Conservation (phyloP, 2,113 vertebrate genomes). For the Rhineura floridana region DNA sequence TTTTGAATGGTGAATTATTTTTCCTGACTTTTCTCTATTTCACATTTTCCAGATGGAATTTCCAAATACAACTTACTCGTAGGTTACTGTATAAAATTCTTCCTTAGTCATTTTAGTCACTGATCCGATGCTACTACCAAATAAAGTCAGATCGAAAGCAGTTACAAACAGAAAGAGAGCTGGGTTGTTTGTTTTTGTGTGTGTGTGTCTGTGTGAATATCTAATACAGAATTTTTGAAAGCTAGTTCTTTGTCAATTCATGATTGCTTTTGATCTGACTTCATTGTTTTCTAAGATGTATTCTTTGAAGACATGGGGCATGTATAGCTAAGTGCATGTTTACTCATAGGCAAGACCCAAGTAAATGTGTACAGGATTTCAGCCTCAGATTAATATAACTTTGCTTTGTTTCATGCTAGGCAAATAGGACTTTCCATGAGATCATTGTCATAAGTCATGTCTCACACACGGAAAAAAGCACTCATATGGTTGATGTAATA, state of each 20-base stretch:
- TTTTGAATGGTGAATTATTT: constrained; percentile 27
- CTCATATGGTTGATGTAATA: constrained; percentile 80
- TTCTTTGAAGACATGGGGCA: constrained; percentile 57
- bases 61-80: constrained; percentile 46
- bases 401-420: constrained; percentile 70
- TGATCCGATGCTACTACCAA: constrained; percentile 58
- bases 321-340: background rate
- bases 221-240: constrained; percentile 63
- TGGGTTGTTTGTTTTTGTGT: background rate
- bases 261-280: constrained; percentile 59
- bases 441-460: constrained; percentile 79
- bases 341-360: constrained; percentile 7
- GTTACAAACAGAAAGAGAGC: background rate
- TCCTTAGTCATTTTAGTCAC: constrained; percentile 62
- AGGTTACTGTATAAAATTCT: constrained; percentile 57
- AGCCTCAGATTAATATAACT: constrained; percentile 56
- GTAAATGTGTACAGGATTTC: background rate
- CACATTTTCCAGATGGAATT: constrained; percentile 59
- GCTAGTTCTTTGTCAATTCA: constrained; percentile 58
- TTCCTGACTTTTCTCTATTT: constrained; percentile 51
- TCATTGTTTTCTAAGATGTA: constrained; percentile 58
- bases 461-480: constrained; percentile 81
- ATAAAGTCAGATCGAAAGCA: constrained; percentile 20
- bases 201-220: too few species aligned
- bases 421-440: constrained; percentile 79